Conservation (phyloP, 2,113 vertebrate species). For the Corynorhinus townsendii region DNA sequence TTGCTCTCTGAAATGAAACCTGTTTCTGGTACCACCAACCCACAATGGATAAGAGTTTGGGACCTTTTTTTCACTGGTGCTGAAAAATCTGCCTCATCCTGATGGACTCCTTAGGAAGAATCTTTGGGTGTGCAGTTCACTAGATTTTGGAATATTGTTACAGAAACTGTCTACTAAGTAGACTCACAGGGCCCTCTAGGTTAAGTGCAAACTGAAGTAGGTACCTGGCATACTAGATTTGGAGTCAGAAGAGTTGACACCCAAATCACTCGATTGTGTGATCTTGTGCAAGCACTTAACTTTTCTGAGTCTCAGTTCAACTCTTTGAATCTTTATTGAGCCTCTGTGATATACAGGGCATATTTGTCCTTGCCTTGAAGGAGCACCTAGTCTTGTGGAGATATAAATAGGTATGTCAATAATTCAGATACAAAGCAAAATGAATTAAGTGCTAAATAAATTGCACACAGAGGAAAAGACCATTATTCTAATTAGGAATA, state of each 20-base stretch:
- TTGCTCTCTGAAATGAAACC: background rate
- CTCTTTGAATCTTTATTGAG: constrained; percentile 7
- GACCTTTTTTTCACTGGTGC: background rate
- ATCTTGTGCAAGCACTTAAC: background rate
- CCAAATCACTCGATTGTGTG: background rate
- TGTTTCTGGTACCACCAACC: background rate
- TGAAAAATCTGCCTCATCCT: constrained; percentile 7
- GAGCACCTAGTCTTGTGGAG: background rate
- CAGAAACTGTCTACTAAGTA: background rate
- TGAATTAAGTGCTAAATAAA: background rate
- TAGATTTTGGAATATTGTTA: background rate
- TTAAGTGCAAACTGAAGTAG: background rate
- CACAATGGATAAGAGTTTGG: background rate
- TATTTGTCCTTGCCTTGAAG: background rate
- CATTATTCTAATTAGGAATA: background rate
- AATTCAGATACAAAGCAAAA: constrained; percentile 31
- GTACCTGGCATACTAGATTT: background rate
- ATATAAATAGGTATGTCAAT: constrained; percentile 4
- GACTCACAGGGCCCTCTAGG: background rate
- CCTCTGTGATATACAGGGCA: background rate
- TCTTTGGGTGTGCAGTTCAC: background rate
- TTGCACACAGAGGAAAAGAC: background rate
- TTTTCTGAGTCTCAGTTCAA: background rate
- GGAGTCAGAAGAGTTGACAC: background rate
- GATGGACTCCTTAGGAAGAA: background rate